Percentiles rank a stretch among this genome's conserved stretches.
Conservation (phyloP, 1,140 invertebrate genomes). For the Rhagoletis zephyria region DNA sequence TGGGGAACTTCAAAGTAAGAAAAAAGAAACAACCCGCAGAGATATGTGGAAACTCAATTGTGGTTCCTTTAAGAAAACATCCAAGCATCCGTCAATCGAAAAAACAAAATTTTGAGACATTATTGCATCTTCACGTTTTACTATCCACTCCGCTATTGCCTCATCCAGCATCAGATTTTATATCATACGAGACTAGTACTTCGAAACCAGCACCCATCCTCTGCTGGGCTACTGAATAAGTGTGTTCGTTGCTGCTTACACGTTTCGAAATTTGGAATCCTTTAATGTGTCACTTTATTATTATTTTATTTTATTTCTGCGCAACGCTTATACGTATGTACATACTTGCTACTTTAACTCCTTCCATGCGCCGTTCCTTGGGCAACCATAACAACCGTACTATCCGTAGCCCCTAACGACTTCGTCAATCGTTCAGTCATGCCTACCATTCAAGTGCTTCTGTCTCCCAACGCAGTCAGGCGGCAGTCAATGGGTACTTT, state of each 20-base stretch:
- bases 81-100: no score
- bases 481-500: not conserved
- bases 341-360: not conserved
- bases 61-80: no score
- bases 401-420: not conserved
- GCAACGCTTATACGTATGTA: not conserved
- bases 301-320: constrained; percentile 39
- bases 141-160: no score
- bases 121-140: no score
- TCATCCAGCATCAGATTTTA: no score
- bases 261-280: not conserved
- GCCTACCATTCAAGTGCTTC: constrained; percentile 18
- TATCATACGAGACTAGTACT: no score
- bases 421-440: not conserved
- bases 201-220: no score
- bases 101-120: no score
- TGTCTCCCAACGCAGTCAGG: not conserved
- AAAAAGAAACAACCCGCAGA: no score
- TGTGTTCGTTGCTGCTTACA: not conserved
- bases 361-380: not conserved
- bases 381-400: not conserved
- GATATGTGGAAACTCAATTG: no score
- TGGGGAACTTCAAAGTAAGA: no score
- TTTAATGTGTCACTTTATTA: constrained; percentile 27
- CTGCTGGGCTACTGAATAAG: no score